Conservation (phyloP, 2,888 invertebrate species). For the Camponotus fellah region DNA sequence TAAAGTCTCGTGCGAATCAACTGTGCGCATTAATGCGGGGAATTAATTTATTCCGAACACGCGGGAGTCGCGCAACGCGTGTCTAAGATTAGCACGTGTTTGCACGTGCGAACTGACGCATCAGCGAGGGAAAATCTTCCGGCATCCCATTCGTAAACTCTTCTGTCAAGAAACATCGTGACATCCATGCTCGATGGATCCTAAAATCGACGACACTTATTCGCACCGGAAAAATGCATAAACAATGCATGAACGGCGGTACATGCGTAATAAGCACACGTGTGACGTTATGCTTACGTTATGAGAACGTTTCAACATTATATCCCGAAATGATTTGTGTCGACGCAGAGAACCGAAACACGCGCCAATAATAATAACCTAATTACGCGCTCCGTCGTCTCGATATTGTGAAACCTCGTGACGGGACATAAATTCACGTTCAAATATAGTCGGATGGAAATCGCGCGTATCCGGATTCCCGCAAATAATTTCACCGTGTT, state of each 20-base stretch:
- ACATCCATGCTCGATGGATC: slow-evolving; percentile 10
- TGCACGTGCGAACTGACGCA: background rate
- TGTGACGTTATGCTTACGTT: too few relatives aligned
- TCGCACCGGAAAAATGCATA: background rate
- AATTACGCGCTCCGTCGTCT: slow-evolving; percentile 52
- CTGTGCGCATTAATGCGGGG: slow-evolving; percentile 6
- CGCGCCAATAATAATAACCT: slow-evolving; percentile 47
- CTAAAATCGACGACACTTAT: slow-evolving; percentile 24
- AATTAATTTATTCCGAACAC: slow-evolving; percentile 49
- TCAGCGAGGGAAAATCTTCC: slow-evolving; percentile 10
- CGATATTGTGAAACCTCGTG: slow-evolving; percentile 54
- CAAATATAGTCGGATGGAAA: slow-evolving; percentile 57
- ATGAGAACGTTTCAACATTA: slow-evolving; percentile 2
- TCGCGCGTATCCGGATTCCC: slow-evolving; percentile 49
- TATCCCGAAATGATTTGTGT: slow-evolving; percentile 35
- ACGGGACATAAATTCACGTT: slow-evolving; percentile 51
- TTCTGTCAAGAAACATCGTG: slow-evolving; percentile 4
- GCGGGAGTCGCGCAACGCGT: slow-evolving; percentile 19
- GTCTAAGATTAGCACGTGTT: slow-evolving; percentile 48
- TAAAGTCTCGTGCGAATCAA: slow-evolving; percentile 29
- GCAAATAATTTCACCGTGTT: slow-evolving; percentile 46
- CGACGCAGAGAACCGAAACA: slow-evolving; percentile 29
- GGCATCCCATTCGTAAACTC: background rate
- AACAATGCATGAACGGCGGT: slow-evolving; percentile 9
- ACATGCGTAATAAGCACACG: background rate